Evolutionary conservation across 2,888 invertebrate genomes (phyloP).

Genomic region (Helleia helle): DNA sequence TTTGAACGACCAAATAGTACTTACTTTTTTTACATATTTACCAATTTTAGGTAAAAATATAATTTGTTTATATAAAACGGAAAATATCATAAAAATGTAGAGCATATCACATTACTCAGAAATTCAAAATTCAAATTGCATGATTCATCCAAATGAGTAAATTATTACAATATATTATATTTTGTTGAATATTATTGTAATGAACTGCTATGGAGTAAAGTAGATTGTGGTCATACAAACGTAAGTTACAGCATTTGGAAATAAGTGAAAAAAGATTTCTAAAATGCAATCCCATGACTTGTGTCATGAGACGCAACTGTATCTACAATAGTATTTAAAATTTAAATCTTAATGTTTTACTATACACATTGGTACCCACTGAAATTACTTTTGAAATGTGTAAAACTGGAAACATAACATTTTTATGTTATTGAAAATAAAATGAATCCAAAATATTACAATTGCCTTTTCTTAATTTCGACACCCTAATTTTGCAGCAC

Average conservation of each 20-base stretch:
- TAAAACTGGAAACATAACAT: constrained; percentile 72
- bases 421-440: constrained; percentile 76
- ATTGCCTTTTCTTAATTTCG: constrained; percentile 17
- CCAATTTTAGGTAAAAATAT: constrained; percentile 52
- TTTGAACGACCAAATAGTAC: constrained; percentile 67
- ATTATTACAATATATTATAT: constrained; percentile 55
- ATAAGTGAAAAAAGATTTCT: constrained; percentile 65
- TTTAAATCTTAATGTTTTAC: constrained; percentile 53
- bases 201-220: constrained; percentile 50
- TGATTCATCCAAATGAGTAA: constrained; percentile 55
- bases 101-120: constrained; percentile 60
- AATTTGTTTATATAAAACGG: constrained; percentile 54
- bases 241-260: constrained; percentile 63
- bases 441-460: constrained; percentile 68
- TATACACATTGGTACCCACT: constrained; percentile 58
- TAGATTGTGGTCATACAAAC: constrained; percentile 62
- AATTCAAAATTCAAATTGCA: constrained; percentile 40
- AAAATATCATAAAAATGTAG: constrained; percentile 64
- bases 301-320: constrained; percentile 52
- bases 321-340: constrained; percentile 56
- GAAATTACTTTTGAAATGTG: constrained; percentile 66
- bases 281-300: constrained; percentile 47
- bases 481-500: too few species aligned
- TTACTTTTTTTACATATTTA: constrained; percentile 62
- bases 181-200: constrained; percentile 60